phyloP scores from a whole-genome alignment of 2,888 invertebrate species.

The Auanema freiburgensis region DNA sequence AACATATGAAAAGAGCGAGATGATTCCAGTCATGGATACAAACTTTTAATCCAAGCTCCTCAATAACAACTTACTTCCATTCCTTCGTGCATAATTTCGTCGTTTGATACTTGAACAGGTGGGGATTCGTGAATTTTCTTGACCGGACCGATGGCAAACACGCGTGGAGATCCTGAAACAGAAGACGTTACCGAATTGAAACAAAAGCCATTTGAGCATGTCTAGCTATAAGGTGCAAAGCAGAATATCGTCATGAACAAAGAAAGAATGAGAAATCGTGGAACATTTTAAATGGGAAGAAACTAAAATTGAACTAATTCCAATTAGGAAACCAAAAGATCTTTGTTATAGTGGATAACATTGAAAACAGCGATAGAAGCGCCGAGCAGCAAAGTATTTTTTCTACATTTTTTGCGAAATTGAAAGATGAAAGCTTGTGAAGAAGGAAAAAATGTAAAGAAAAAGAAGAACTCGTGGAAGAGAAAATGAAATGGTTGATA shows the following conservation, averaged over 20 bases:
- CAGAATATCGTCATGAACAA: neutral
- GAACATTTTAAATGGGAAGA: conserved; percentile 1
- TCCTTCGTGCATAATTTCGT: conserved; percentile 20
- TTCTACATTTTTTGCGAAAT: conserved; percentile 3
- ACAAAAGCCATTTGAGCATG: too few relatives aligned
- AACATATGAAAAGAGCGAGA: too few relatives aligned
- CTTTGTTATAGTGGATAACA: conserved; percentile 5
- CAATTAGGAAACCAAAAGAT: neutral
- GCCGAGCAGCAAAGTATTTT: conserved; percentile 11
- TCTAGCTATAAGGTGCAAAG: neutral
- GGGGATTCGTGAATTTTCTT: conserved; percentile 12
- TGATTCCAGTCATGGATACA: too few relatives aligned
- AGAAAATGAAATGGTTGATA: neutral
- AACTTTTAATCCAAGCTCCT: too few relatives aligned
- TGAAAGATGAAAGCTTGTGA: neutral
- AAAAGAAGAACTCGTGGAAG: too few relatives aligned
- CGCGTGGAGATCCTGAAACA: conserved; percentile 35
- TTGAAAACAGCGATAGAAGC: conserved; percentile 17
- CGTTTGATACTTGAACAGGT: conserved; percentile 6
- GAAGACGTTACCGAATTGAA: neutral
- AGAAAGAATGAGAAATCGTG: neutral
- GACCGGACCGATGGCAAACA: conserved; percentile 32
- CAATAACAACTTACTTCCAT: conserved; percentile 1
- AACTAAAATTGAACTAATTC: conserved; percentile 1
- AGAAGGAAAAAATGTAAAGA: too few relatives aligned